phyloP scores from a whole-genome alignment of 2,888 invertebrate genomes.

The Diachrysia chrysitis region DNA sequence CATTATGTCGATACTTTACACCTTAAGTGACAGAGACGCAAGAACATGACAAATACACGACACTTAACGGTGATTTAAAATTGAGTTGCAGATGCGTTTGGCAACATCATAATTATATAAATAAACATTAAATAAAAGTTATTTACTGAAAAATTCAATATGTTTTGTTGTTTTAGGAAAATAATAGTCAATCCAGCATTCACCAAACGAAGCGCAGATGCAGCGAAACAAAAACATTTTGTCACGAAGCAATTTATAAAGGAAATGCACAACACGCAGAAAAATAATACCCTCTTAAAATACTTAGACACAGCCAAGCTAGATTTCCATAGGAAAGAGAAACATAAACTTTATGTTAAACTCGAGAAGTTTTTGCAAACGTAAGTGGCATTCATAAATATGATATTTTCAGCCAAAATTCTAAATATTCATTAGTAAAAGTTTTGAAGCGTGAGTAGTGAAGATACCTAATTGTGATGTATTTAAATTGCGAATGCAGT shows the following conservation, averaged over 20 bases:
- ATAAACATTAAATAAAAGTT: neutral
- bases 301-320: slow-evolving; percentile 72
- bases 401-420: slow-evolving; percentile 27
- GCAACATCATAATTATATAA: too few species aligned
- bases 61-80: too few species aligned
- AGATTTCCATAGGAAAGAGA: slow-evolving; percentile 90
- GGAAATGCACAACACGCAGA: slow-evolving; percentile 77
- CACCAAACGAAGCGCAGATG: slow-evolving; percentile 81
- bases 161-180: slow-evolving; percentile 67
- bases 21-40: too few species aligned
- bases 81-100: too few species aligned
- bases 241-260: slow-evolving; percentile 59
- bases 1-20: too few species aligned
- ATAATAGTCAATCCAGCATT: slow-evolving; percentile 84
- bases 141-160: neutral
- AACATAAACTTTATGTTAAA: slow-evolving; percentile 90
- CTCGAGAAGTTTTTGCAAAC: slow-evolving; percentile 90
- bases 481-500: neutral
- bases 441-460: neutral
- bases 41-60: too few species aligned
- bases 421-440: slow-evolving; percentile 25
- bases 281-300: slow-evolving; percentile 66
- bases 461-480: slow-evolving; percentile 1
- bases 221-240: slow-evolving; percentile 37
- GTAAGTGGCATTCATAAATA: slow-evolving; percentile 83